These are phyloP conservation scores for Polydrusus pterygomalis DNA, from an alignment of 2,888 invertebrate species.

Conservation along the genomic window DNA sequence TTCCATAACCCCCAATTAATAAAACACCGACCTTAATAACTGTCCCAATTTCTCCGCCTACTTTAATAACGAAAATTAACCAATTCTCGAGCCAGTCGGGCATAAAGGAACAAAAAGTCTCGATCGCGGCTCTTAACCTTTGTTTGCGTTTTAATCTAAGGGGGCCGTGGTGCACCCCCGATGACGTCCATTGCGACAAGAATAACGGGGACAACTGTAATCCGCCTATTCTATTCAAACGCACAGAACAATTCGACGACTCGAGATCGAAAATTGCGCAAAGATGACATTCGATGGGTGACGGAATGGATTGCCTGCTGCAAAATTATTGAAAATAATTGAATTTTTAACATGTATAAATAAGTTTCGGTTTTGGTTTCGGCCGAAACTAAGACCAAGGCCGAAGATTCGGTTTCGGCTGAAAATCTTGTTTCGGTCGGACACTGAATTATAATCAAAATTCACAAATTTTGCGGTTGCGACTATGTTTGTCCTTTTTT, in stretches of 20 bases:
- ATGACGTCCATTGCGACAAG: constrained; percentile 57
- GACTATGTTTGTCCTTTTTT: no score
- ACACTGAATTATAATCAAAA: no score
- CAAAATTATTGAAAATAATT: background rate
- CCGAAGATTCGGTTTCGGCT: no score
- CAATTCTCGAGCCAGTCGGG: constrained; percentile 45
- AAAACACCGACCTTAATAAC: background rate
- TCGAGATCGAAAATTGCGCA: constrained; percentile 60
- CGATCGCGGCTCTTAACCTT: constrained; percentile 67
- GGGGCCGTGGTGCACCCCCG: constrained; percentile 60
- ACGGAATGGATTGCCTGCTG: constrained; percentile 29
- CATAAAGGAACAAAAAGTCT: constrained; percentile 51
- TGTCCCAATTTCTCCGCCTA: constrained; percentile 44
- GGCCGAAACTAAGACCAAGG: no score
- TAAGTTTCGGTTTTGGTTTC: no score
- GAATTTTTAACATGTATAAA: no score
- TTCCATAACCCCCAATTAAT: no score
- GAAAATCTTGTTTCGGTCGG: no score
- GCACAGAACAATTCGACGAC: constrained; percentile 62
- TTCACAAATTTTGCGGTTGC: no score
- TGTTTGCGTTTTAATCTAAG: constrained; percentile 69
- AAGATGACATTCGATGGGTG: constrained; percentile 56
- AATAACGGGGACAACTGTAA: constrained; percentile 67
- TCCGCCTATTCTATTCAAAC: constrained; percentile 67
- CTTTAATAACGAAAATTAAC: constrained; percentile 51